Conservation (phyloP, 1,140 invertebrate genomes). For the Scaptomyza pallida region DNA sequence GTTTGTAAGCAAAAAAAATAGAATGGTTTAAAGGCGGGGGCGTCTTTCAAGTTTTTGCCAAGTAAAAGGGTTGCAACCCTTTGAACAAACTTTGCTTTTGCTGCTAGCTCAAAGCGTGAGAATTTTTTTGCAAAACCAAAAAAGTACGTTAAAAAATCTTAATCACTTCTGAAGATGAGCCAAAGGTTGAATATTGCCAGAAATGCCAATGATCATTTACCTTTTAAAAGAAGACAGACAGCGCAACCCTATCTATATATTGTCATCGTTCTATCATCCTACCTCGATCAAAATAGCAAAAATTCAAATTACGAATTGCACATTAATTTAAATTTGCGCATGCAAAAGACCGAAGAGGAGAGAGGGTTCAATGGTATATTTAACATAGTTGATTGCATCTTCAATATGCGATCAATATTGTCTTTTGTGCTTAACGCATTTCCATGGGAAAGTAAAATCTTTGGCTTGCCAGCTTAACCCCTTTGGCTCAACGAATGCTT, state of each 20-base stretch:
- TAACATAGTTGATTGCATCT: slow-evolving; percentile 78
- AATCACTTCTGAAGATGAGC: slow-evolving; percentile 12
- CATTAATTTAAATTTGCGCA: slow-evolving; percentile 76
- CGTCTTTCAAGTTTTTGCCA: slow-evolving; percentile 44
- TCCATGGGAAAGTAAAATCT: slow-evolving; percentile 78
- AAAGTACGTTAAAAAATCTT: slow-evolving; percentile 52
- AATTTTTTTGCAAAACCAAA: slow-evolving; percentile 7
- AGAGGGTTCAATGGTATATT: slow-evolving; percentile 47
- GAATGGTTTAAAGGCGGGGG: slow-evolving; percentile 25
- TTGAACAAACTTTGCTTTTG: slow-evolving; percentile 37
- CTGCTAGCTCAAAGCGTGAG: slow-evolving; percentile 27
- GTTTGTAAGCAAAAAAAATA: slow-evolving; percentile 41
- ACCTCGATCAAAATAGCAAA: slow-evolving; percentile 45
- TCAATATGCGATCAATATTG: slow-evolving; percentile 81
- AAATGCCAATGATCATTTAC: slow-evolving; percentile 33
- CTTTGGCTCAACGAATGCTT: slow-evolving; percentile 41
- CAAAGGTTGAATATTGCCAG: slow-evolving; percentile 7
- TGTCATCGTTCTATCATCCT: neutral
- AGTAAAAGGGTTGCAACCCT: slow-evolving; percentile 41
- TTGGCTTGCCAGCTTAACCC: slow-evolving; percentile 47
- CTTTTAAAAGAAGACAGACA: neutral
- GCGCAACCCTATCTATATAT: slow-evolving; percentile 17
- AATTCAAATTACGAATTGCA: slow-evolving; percentile 63
- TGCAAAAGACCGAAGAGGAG: slow-evolving; percentile 20
- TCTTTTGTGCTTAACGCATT: slow-evolving; percentile 78